Conservation (phyloP, 2,797 vertebrate species). For the Gymnoscopelus braueri region DNA sequence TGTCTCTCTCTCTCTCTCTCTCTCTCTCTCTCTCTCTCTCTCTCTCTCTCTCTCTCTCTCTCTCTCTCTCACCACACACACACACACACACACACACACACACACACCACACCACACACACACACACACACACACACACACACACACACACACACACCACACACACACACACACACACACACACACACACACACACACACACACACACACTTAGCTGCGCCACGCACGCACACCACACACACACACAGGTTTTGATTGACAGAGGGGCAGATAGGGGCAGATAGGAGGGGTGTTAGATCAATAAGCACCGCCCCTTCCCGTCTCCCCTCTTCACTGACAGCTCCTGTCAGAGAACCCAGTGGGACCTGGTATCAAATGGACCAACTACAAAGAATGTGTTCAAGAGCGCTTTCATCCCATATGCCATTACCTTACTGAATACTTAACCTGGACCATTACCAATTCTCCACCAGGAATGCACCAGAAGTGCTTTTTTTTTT, state of each 20-base stretch:
- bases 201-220: conserved; percentile 24
- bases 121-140: background rate
- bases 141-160: background rate
- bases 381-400: conserved; percentile 43
- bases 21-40: background rate
- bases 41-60: background rate
- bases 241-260: conserved; percentile 68
- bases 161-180: background rate
- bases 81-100: background rate
- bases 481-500: background rate
- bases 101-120: background rate
- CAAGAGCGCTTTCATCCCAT: background rate
- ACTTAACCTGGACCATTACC: too few species aligned
- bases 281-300: conserved; percentile 77
- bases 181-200: conserved; percentile 21
- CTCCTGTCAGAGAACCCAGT: conserved; percentile 77
- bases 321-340: conserved; percentile 76
- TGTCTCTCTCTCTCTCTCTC: too few species aligned
- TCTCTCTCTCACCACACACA: background rate
- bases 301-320: conserved; percentile 68
- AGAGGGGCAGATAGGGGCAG: conserved; percentile 68
- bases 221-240: conserved; percentile 25
- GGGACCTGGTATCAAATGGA: conserved; percentile 76
- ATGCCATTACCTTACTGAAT: too few species aligned
- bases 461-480: background rate